These are phyloP conservation scores for Diglossa cyanea DNA, from an alignment of 2,797 vertebrate genomes.

Conservation along the genomic window DNA sequence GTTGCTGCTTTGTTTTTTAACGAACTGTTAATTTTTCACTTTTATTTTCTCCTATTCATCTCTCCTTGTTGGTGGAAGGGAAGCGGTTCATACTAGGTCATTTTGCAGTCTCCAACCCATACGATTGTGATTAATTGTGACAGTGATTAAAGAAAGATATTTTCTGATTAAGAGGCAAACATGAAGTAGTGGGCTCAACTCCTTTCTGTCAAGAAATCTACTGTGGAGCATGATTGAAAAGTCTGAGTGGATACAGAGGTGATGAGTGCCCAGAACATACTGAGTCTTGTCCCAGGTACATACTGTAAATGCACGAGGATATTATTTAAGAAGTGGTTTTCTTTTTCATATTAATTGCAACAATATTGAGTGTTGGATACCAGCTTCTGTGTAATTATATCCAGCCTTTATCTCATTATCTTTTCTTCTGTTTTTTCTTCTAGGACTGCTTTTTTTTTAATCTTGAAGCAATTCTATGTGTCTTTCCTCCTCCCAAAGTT, in stretches of 20 bases:
- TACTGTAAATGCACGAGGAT: neutral
- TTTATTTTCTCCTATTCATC: fast-evolving
- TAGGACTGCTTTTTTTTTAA: neutral
- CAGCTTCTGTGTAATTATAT: neutral
- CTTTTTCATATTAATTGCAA: neutral
- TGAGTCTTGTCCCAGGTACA: neutral
- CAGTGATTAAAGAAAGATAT: neutral
- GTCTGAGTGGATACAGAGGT: neutral
- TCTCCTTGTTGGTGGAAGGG: neutral
- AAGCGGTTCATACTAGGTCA: neutral
- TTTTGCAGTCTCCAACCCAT: neutral
- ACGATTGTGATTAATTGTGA: neutral
- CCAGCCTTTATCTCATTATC: neutral
- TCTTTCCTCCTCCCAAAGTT: neutral
- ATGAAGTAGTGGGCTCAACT: neutral
- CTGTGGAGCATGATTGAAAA: fast-evolving
- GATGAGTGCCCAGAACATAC: neutral
- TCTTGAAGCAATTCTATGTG: neutral
- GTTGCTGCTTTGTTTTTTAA: neutral
- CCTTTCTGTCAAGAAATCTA: neutral
- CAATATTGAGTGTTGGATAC: neutral
- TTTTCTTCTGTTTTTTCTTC: neutral
- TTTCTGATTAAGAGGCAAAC: neutral
- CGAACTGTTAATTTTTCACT: neutral
- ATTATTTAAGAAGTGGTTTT: neutral